Conservation (phyloP, 2,888 invertebrate species). For the Pseudococcus jackbeardsleyi region DNA sequence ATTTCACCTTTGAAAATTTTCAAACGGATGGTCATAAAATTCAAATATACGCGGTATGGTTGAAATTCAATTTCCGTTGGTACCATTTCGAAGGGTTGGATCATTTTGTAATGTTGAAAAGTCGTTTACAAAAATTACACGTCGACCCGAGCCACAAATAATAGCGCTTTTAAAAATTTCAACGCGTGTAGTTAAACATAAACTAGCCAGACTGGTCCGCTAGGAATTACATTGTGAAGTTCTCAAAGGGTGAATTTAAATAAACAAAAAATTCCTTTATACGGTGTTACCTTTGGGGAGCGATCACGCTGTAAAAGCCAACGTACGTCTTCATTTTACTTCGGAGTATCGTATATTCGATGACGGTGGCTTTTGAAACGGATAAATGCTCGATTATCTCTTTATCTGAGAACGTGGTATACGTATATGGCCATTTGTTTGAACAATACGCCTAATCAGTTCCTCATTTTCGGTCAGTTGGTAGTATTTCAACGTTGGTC, state of each 20-base stretch:
- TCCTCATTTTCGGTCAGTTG: not conserved
- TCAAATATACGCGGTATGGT: not conserved
- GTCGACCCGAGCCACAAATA: not conserved
- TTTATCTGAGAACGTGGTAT: not conserved
- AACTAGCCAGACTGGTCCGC: not conserved
- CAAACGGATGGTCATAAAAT: not conserved
- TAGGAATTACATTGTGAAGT: not conserved
- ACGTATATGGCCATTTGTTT: not conserved
- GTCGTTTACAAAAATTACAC: slow-evolving; percentile 6
- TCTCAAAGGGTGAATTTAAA: slow-evolving; percentile 10
- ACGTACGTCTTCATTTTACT: not conserved
- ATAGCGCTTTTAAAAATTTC: not conserved
- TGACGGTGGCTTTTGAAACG: not conserved
- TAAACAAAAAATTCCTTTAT: slow-evolving; percentile 29
- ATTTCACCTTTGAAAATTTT: not conserved
- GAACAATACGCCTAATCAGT: not conserved
- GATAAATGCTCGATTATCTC: slow-evolving; percentile 3
- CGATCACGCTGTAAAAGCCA: not conserved
- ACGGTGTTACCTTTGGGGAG: not conserved
- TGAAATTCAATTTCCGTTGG: slow-evolving; percentile 8
- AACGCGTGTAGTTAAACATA: not conserved
- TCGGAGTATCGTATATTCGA: not conserved
- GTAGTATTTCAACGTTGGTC: not conserved
- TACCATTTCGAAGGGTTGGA: not conserved
- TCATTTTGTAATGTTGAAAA: not conserved